phyloP scores from a whole-genome alignment of 2,797 vertebrate species.

The Pangasius mekongensis region DNA sequence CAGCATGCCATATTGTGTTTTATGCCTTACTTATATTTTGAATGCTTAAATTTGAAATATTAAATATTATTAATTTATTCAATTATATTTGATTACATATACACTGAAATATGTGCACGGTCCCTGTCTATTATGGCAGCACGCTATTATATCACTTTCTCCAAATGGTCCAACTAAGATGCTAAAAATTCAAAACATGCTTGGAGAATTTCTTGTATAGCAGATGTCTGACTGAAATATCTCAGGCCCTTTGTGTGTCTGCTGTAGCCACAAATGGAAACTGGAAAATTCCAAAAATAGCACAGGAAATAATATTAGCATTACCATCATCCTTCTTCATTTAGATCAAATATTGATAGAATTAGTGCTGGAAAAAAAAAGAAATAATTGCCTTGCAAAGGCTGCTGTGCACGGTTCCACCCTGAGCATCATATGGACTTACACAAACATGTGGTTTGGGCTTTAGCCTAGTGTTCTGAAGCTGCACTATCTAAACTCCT shows the following conservation, averaged over 20 bases:
- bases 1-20: neutral
- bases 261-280: conserved; percentile 27
- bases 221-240: conserved; percentile 31
- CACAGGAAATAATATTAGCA: conserved; percentile 32
- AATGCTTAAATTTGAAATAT: neutral
- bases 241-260: conserved; percentile 7
- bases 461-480: conserved; percentile 21
- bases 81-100: neutral
- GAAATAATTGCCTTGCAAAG: conserved; percentile 26
- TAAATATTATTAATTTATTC: neutral
- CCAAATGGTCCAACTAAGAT: neutral
- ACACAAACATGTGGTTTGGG: conserved; percentile 46
- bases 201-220: conserved; percentile 7
- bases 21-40: neutral
- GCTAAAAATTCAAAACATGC: neutral
- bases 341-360: conserved; percentile 44
- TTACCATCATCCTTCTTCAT: conserved; percentile 42
- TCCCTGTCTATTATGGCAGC: neutral
- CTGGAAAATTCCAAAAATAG: conserved; percentile 48
- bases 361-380: conserved; percentile 34
- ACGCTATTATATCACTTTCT: conserved; percentile 5
- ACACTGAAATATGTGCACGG: neutral
- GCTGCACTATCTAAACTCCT: conserved; percentile 25
- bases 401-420: neutral
- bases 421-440: conserved; percentile 24